phyloP scores from a whole-genome alignment of 2,113 vertebrate species.

The Panurus biarmicus region DNA sequence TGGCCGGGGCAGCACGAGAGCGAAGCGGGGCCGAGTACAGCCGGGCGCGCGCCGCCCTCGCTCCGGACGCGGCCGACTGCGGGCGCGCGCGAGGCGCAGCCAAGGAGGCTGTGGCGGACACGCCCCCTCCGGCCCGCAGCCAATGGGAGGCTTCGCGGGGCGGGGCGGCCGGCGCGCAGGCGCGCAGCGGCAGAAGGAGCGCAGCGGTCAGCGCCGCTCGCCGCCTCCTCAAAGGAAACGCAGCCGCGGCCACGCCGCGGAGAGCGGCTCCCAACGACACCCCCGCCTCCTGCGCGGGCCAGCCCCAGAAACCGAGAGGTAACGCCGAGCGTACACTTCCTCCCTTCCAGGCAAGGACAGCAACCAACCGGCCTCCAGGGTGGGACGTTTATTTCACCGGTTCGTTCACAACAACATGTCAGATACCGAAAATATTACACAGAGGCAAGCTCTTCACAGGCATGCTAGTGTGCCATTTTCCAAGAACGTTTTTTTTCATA shows the following conservation, averaged over 20 bases:
- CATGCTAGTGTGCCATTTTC: background rate
- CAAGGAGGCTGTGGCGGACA: background rate
- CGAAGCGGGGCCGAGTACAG: background rate
- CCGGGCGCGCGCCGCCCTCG: background rate
- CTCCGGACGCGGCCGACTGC: background rate
- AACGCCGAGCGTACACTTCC: background rate
- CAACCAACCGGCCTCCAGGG: background rate
- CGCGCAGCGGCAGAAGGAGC: background rate
- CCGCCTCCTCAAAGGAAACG: background rate
- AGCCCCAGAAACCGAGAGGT: too few relatives aligned
- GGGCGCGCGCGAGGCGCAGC: accelerated
- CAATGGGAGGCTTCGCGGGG: background rate
- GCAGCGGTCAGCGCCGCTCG: too few relatives aligned
- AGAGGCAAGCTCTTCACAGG: background rate
- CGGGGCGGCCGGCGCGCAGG: background rate
- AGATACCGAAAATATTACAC: background rate
- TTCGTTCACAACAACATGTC: background rate
- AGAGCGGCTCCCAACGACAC: background rate
- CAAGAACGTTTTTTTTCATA: background rate
- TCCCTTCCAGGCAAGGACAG: background rate
- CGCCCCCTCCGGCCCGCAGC: background rate
- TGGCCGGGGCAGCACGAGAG: background rate
- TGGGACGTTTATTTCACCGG: background rate
- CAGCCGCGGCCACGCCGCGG: background rate
- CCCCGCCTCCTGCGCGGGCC: background rate